Evolutionary conservation across 2,797 vertebrate species (phyloP).

Genomic region (Acridotheres tristis): DNA sequence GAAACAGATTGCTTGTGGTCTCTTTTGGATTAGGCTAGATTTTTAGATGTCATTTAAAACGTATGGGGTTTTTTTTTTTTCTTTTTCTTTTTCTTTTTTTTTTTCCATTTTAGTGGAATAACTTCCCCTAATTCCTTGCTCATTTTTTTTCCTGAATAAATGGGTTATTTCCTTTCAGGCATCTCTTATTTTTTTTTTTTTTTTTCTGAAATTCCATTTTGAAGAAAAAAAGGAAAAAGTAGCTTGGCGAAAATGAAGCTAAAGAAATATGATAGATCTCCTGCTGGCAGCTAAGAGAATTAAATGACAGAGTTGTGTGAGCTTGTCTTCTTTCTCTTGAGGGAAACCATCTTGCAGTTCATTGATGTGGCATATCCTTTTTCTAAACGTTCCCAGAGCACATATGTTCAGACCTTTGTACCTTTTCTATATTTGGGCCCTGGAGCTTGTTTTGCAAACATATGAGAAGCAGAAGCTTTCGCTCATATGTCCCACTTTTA

Average conservation of each 20-base stretch:
- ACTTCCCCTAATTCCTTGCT: not conserved
- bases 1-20: not conserved
- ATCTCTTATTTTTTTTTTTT: not conserved
- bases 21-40: constrained; percentile 24
- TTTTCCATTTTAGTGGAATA: not conserved
- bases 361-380: constrained; percentile 19
- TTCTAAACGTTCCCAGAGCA: constrained; percentile 18
- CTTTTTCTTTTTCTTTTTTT: not conserved
- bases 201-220: not conserved
- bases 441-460: constrained; percentile 35
- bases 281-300: constrained; percentile 12
- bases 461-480: not conserved
- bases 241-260: constrained; percentile 5
- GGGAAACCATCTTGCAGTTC: constrained; percentile 13
- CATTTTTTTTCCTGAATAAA: not conserved
- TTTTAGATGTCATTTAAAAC: not conserved
- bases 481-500: not conserved
- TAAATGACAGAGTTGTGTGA: constrained; percentile 17
- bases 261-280: not conserved
- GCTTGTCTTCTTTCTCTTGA: constrained; percentile 1
- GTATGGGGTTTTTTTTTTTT: too few relatives aligned
- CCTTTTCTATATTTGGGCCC: constrained; percentile 10
- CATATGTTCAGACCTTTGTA: constrained; percentile 5
- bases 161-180: not conserved
- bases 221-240: not conserved